Conservation (phyloP, 2,113 vertebrate species). For the Peromyscus polionotus region DNA sequence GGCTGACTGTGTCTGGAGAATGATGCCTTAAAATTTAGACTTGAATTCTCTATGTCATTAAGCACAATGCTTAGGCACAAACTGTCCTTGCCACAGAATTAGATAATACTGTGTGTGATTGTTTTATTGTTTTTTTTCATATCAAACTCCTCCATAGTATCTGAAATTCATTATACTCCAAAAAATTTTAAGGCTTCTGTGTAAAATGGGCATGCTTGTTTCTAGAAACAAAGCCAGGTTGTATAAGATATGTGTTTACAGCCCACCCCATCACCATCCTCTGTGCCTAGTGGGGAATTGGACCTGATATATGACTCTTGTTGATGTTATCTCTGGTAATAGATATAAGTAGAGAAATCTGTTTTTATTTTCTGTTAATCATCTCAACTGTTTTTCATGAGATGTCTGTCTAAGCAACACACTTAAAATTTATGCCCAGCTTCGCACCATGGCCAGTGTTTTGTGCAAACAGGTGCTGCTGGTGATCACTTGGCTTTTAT, state of each 20-base stretch:
- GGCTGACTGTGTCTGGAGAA: background rate
- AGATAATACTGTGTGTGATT: background rate
- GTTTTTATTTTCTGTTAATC: conserved; percentile 51
- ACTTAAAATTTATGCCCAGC: conserved; percentile 4
- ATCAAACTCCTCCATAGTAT: conserved; percentile 4
- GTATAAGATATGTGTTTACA: conserved; percentile 46
- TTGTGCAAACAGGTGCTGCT: conserved; percentile 55
- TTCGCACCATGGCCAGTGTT: background rate
- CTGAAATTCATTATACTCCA: conserved; percentile 53
- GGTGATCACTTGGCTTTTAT: conserved; percentile 47
- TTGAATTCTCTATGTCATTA: background rate
- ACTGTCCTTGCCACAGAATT: background rate
- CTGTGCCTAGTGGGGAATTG: conserved; percentile 75
- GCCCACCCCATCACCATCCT: conserved; percentile 33
- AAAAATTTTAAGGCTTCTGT: conserved; percentile 39
- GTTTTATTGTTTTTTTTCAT: conserved; percentile 51
- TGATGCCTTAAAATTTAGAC: background rate
- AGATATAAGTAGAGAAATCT: conserved; percentile 62
- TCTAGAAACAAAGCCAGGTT: conserved; percentile 80
- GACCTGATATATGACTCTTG: conserved; percentile 61
- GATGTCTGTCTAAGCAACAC: conserved; percentile 3
- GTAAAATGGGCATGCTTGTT: conserved; percentile 76
- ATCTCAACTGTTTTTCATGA: background rate
- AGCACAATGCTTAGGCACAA: conserved; percentile 11
- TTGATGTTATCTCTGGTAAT: conserved; percentile 62